Percentiles rank a stretch among this genome's conserved stretches.
Conservation (phyloP, 37 sponge, comb jelly and placozoan genomes). For the Amphimedon queenslandica region DNA sequence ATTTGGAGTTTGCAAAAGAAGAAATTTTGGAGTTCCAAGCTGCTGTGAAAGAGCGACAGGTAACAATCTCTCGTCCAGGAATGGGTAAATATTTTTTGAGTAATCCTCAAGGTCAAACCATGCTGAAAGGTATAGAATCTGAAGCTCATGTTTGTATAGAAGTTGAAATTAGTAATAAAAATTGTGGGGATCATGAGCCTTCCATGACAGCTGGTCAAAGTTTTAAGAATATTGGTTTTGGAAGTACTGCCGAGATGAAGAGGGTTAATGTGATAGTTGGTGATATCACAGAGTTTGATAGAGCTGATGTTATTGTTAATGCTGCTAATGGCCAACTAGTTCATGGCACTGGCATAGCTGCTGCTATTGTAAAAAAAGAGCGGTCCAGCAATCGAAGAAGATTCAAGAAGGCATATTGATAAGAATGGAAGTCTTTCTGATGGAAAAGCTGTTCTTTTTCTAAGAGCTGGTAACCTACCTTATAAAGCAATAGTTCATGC, state of each 20-base stretch:
- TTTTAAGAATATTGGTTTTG: constrained; percentile 9
- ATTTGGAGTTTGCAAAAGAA: neutral
- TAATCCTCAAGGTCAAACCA: constrained; percentile 1
- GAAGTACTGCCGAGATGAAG: constrained; percentile 8
- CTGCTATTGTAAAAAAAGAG: constrained; percentile 46
- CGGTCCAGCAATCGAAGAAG: constrained; percentile 47
- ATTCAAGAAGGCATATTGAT: constrained; percentile 13
- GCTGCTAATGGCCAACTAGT: constrained; percentile 60
- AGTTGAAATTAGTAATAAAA: neutral
- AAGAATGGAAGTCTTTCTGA: constrained; percentile 21
- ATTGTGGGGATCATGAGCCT: neutral
- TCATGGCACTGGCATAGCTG: constrained; percentile 64
- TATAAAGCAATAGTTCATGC: constrained; percentile 67
- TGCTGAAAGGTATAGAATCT: constrained; percentile 24
- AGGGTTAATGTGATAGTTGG: constrained; percentile 32
- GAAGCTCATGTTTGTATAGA: constrained; percentile 24
- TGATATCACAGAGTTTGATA: constrained; percentile 54
- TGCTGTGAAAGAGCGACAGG: neutral
- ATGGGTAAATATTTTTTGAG: constrained; percentile 25
- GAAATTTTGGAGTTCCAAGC: neutral
- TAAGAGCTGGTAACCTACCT: constrained; percentile 41
- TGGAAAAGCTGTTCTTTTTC: constrained; percentile 46
- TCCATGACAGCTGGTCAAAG: neutral
- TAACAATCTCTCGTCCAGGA: constrained; percentile 19
- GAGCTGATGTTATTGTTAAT: constrained; percentile 73